Base-by-base conservation (phyloP, 2,113 vertebrate genomes). In the Dendropsophus ebraccatus region DNA sequence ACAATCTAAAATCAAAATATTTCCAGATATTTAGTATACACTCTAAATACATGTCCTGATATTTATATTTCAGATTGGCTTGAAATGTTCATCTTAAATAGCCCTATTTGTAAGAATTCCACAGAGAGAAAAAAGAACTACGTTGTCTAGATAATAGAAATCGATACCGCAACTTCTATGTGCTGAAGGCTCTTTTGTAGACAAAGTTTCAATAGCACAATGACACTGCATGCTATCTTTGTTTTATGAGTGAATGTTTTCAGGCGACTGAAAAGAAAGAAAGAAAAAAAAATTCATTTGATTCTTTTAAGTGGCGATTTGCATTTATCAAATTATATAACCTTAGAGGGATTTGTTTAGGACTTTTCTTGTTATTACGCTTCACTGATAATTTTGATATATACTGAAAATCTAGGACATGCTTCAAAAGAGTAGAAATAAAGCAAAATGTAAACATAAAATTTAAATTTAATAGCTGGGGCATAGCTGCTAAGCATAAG, bases 71-170 rank as follows among this genome's bases (percentile, higher is more conserved):
- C 2, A 70, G 11, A 4, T 70, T 41, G 67, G 45, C 30, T 69
- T 25, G 21, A 19, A 25, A n/a, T 79, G 60, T 19, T 56, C 81
- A 45, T 78, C 25, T 52, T 49, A 85, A 85, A 67, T 19, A 52
- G 47, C n/a, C 35, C 6, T 41, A 25, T 84, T 79, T 67, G 23
- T 69, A 76, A 85, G 47, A 70, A 28, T 85, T 84, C 45, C 47
- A 54, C 32, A 37, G 47, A 49, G n/a, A 35, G 56, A 54, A 60
- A 77, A 35, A 69, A 75, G 1, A 47, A 62, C 41, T 70, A 54
- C 72, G 54, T 62, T 84, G 45, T 79, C 60, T 79, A 56, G 58
- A 85, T 85, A 85, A 85, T 70, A 85, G 76, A 86, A 86, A 86
- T 85, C 75, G 47, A 79, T 85, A 85, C 30, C 11, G 25, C 58